Evolutionary conservation across 2,888 invertebrate species (phyloP).

Genomic region (Esperia sulphurella): DNA sequence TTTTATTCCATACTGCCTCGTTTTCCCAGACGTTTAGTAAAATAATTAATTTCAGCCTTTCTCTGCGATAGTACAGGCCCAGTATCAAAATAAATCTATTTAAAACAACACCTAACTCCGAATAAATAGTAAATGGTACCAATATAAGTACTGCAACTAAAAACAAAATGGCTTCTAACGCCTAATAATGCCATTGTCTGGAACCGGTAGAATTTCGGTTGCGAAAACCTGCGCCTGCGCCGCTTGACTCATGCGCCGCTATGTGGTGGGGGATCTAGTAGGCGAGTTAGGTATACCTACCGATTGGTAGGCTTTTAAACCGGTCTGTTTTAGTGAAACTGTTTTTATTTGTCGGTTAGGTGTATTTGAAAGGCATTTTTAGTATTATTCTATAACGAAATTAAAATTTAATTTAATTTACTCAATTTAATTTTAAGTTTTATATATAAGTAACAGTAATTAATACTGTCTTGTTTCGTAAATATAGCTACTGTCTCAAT

Average conservation of each 20-base stretch:
- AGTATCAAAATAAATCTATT: neutral
- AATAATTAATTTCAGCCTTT: too few relatives aligned
- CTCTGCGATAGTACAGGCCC: too few relatives aligned
- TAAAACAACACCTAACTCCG: neutral
- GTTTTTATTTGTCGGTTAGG: neutral
- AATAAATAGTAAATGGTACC: neutral
- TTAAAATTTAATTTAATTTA: too few relatives aligned
- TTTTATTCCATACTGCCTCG: neutral
- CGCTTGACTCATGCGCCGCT: constrained; percentile 53
- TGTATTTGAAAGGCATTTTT: too few relatives aligned
- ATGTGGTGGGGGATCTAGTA: constrained; percentile 14
- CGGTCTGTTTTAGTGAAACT: neutral
- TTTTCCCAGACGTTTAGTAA: too few relatives aligned
- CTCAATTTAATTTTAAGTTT: too few relatives aligned
- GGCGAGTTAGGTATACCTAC: constrained; percentile 5
- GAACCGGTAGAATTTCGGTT: constrained; percentile 77
- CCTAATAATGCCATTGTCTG: constrained; percentile 76
- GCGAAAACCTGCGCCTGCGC: constrained; percentile 69
- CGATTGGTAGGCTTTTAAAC: neutral
- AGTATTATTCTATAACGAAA: too few relatives aligned
- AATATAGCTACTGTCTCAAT: too few relatives aligned
- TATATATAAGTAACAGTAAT: too few relatives aligned
- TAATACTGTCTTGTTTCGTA: too few relatives aligned
- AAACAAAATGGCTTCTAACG: constrained; percentile 66
- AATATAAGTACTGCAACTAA: constrained; percentile 13